Base-by-base conservation (phyloP, 2,797 vertebrate species). In the Hyperoplus immaculatus region DNA sequence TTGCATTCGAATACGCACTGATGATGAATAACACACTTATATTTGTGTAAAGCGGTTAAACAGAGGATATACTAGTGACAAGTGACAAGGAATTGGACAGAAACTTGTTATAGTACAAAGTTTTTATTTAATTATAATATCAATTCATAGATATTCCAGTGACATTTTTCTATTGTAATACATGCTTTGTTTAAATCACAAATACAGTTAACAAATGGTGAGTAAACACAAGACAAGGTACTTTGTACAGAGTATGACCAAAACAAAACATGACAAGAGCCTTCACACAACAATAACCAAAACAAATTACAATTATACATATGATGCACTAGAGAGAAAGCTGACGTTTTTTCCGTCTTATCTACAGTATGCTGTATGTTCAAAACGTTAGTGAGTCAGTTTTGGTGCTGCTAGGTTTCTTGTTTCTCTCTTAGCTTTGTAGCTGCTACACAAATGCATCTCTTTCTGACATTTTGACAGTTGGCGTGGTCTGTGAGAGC, bases 391-490 rank as follows among this genome's bases (percentile, higher is more conserved):
- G 11, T 21, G 43, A 8, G 8, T 29, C 38, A 38, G 14, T 47
- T 65, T 45, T 42, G 3, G 7, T 58, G 29, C 10, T 51, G 5
- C 4, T 39, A 4, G 49, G 1, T 29, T 29, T 16, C 29, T 15
- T 4, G 9, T 43, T 69, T 8, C 15, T 13, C 38, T n/a, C 29
- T 1, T 39, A 45, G 9, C n/a, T 70, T 75, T 29, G 7, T 29
- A 38, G 10, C 13, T 3, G 8, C 79, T 93, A 96, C 58, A 96
- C 95, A 88, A 95, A 95, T 1, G 92, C 92, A 76, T 96, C 94
- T 88, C 93, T 92, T 39, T 90, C 87, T 11, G 90, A 90, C 3
- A 87, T 68, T 72, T 80, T 93, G 29, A 29, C 29, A 1, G 87
- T 90, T 0, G 81, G 75, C 9, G 82, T 89, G 42, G 84, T 85